A percentile compares a stretch with the other conserved stretches of the same genome.
Evolutionary conservation across 2,113 vertebrate genomes (phyloP).

Genomic region (Chloropsis hardwickii): DNA sequence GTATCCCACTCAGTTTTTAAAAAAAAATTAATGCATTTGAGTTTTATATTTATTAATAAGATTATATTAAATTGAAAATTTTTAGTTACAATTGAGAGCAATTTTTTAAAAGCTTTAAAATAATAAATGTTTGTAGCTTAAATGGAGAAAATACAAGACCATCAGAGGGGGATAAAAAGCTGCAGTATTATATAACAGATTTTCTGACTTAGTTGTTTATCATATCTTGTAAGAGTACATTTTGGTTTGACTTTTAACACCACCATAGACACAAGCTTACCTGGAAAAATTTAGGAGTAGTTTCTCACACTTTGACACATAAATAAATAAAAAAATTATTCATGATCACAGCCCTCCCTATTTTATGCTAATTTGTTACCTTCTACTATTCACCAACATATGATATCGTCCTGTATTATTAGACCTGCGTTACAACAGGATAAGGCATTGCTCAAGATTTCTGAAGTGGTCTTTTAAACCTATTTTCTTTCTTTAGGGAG

Average conservation of each 20-base stretch:
- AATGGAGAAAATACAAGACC: background rate
- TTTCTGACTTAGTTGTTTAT: background rate
- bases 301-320: background rate
- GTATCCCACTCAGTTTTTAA: background rate
- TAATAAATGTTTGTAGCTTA: background rate
- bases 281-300: background rate
- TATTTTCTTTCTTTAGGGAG: slow-evolving; percentile 75
- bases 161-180: background rate
- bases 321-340: background rate
- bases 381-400: background rate
- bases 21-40: background rate
- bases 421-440: background rate
- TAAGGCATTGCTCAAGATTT: background rate
- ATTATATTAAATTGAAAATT: background rate
- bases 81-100: background rate
- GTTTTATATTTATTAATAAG: background rate
- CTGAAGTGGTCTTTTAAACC: background rate
- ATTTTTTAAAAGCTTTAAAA: background rate
- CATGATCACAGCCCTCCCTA: background rate
- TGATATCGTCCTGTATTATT: background rate
- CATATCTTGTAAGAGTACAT: background rate
- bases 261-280: background rate
- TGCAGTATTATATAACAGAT: background rate
- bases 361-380: background rate
- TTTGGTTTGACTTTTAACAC: background rate